phyloP scores from a whole-genome alignment of 2,888 invertebrate species.

The Scaptomyza flava region DNA sequence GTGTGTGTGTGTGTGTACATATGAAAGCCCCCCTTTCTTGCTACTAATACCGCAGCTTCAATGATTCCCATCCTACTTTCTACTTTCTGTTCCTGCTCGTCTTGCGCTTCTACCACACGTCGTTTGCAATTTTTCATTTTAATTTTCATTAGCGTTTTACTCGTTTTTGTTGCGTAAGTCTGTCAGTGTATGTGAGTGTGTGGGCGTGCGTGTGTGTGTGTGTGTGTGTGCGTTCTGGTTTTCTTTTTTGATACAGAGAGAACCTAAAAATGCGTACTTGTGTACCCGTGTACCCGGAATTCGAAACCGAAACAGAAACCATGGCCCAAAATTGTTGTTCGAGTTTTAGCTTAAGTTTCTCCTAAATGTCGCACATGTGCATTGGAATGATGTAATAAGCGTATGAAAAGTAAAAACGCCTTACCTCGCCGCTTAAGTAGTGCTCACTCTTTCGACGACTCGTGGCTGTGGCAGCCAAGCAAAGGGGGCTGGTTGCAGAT shows the following conservation, averaged over 20 bases:
- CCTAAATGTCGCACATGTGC: conserved; percentile 64
- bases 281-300: conserved; percentile 16
- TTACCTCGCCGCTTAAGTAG: conserved; percentile 58
- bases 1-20: conserved; percentile 10
- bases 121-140: conserved; percentile 84
- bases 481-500: not conserved
- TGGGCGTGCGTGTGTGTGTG: conserved; percentile 18
- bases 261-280: conserved; percentile 52
- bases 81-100: conserved; percentile 16
- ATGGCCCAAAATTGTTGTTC: conserved; percentile 19
- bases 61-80: not conserved
- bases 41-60: conserved; percentile 36
- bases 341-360: conserved; percentile 42
- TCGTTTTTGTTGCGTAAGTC: conserved; percentile 51
- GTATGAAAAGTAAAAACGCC: conserved; percentile 81
- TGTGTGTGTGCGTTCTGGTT: conserved; percentile 15
- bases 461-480: not conserved
- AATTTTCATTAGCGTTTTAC: conserved; percentile 83
- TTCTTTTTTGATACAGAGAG: conserved; percentile 8
- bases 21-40: conserved; percentile 20
- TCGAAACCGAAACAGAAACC: conserved; percentile 50
- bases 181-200: conserved; percentile 3
- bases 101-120: conserved; percentile 68
- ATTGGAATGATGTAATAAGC: conserved; percentile 82
- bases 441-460: conserved; percentile 22